These are phyloP conservation scores for Aleadryas rufinucha DNA, from an alignment of 2,113 vertebrate species.

Conservation along the genomic window DNA sequence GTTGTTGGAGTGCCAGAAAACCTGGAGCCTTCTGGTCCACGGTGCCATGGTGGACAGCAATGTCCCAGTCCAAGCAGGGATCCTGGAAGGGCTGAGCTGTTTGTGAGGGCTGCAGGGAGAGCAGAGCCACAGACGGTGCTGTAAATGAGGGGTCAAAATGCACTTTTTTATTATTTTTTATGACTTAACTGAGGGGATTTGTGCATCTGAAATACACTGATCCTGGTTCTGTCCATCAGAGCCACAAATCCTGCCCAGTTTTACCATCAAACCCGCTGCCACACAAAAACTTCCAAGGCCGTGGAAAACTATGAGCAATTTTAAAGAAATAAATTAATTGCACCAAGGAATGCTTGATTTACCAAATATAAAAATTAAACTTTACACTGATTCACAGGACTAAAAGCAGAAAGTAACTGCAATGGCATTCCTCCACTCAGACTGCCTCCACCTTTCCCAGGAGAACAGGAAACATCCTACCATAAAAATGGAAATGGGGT, in stretches of 20 bases:
- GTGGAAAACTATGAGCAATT: not conserved
- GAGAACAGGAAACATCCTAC: not conserved
- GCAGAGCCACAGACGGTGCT: not conserved
- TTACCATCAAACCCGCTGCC: not conserved
- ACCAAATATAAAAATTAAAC: not conserved
- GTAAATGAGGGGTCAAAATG: not conserved
- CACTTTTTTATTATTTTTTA: not conserved
- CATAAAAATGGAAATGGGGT: not conserved
- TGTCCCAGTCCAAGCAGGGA: not conserved
- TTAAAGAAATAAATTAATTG: not conserved
- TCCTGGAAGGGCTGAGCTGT: not conserved
- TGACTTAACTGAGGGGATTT: not conserved
- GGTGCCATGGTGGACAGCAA: conserved; percentile 67
- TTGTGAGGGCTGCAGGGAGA: conserved; percentile 51
- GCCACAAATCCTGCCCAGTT: not conserved
- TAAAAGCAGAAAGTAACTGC: not conserved
- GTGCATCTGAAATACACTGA: not conserved
- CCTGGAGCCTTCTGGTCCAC: conserved; percentile 64
- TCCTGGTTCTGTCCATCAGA: not conserved
- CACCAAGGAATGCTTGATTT: not conserved
- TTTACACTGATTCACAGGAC: not conserved
- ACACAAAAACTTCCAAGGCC: not conserved
- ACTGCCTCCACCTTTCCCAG: not conserved
- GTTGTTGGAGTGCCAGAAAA: conserved; percentile 76
- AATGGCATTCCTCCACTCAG: not conserved